Percentiles rank a stretch among this genome's conserved stretches.
Evolutionary conservation across 2,797 vertebrate species (phyloP).

Genomic region (Alexandromys oeconomus): DNA sequence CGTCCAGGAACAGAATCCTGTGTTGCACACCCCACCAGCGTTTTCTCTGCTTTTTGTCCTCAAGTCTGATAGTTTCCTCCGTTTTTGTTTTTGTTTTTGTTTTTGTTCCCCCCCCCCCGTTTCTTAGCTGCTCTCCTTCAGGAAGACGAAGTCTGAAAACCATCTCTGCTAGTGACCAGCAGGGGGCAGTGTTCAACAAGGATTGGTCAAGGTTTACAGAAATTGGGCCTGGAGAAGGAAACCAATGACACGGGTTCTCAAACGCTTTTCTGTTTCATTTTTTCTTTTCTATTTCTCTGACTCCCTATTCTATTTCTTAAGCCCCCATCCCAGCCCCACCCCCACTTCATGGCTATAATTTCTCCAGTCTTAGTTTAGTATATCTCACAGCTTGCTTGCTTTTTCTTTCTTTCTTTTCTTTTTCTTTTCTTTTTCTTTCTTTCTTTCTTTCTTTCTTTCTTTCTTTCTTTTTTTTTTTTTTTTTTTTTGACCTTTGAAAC

Average conservation of each 20-base stretch:
- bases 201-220: background rate
- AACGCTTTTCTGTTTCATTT: too few relatives aligned
- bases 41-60: background rate
- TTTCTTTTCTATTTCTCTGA: background rate
- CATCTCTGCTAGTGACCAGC: background rate
- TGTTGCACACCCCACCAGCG: background rate
- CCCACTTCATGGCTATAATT: background rate
- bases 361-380: background rate
- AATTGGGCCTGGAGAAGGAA: background rate
- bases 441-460: background rate
- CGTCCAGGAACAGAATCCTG: background rate
- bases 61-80: background rate
- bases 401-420: background rate
- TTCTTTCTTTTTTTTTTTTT: too few relatives aligned
- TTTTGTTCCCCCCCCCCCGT: background rate
- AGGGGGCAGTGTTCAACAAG: constrained; percentile 72
- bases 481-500: background rate
- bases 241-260: background rate
- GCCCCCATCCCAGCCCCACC: too few relatives aligned
- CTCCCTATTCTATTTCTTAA: background rate
- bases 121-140: background rate
- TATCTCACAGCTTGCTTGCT: background rate
- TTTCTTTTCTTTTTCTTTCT: too few relatives aligned
- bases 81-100: too few relatives aligned
- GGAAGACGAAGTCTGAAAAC: background rate